Evolutionary conservation across 2,113 vertebrate genomes (phyloP).

Genomic region (Cyanoderma ruficeps): DNA sequence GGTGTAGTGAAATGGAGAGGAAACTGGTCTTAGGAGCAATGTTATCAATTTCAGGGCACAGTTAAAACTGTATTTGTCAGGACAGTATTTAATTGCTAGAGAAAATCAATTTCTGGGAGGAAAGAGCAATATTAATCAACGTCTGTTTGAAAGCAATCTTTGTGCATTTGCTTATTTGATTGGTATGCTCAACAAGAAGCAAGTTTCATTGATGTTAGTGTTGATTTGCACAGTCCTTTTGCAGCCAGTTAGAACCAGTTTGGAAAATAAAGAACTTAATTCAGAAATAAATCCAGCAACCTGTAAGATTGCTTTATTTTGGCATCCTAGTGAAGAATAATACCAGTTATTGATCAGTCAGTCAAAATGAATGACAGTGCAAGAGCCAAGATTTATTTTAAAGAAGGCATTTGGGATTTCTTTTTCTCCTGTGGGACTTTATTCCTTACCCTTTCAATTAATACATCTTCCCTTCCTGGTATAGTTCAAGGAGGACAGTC

Average conservation of each 20-base stretch:
- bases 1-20: neutral
- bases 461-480: neutral
- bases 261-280: neutral
- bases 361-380: neutral
- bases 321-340: neutral
- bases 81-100: slow-evolving; percentile 26
- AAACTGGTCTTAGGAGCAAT: neutral
- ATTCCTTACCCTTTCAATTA: neutral
- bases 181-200: neutral
- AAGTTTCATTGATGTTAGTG: neutral
- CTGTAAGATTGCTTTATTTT: neutral
- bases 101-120: slow-evolving; percentile 7
- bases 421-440: neutral
- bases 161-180: slow-evolving; percentile 7
- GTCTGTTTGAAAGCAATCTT: neutral
- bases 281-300: neutral
- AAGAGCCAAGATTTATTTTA: neutral
- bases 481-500: neutral
- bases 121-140: slow-evolving; percentile 27
- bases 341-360: neutral
- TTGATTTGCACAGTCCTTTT: neutral
- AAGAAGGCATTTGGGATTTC: neutral
- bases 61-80: neutral
- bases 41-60: neutral
- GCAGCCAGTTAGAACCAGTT: neutral